Evolutionary conservation across 1,140 invertebrate genomes (phyloP).

Genomic region (Bradysia coprophila): DNA sequence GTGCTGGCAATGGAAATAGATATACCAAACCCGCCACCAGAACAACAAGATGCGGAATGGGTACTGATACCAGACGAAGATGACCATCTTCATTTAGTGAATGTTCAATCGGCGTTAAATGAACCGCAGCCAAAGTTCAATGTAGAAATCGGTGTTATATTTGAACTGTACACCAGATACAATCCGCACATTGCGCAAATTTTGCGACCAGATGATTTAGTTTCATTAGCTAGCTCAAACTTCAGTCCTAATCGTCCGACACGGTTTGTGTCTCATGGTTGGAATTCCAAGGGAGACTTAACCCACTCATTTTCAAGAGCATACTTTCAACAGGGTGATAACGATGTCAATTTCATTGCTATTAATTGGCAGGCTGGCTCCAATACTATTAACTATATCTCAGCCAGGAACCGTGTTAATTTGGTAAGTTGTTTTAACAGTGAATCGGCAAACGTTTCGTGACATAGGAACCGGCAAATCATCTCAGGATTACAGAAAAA

Average conservation of each 20-base stretch:
- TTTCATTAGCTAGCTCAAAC: neutral
- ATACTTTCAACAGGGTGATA: conserved; percentile 29
- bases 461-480: too few species aligned
- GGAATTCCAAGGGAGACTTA: conserved; percentile 13
- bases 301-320: conserved; percentile 20
- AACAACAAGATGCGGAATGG: neutral
- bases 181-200: neutral
- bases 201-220: neutral
- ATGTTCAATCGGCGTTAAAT: conserved; percentile 2
- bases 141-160: conserved; percentile 4
- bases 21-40: neutral
- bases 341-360: conserved; percentile 34
- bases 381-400: conserved; percentile 26
- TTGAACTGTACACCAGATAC: conserved; percentile 7
- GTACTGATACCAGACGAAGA: conserved; percentile 3
- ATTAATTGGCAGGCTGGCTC: conserved; percentile 42
- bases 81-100: conserved; percentile 5
- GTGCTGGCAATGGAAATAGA: too few species aligned
- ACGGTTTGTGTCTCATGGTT: conserved; percentile 19
- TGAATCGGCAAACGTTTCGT: too few species aligned
- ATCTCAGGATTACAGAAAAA: too few species aligned
- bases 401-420: conserved; percentile 20
- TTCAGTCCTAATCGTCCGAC: conserved; percentile 4
- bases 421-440: too few species aligned
- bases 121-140: conserved; percentile 2